Percentiles rank a stretch among this genome's conserved stretches.
Conservation (phyloP, 2,797 vertebrate genomes). For the Tamandua tetradactyla region DNA sequence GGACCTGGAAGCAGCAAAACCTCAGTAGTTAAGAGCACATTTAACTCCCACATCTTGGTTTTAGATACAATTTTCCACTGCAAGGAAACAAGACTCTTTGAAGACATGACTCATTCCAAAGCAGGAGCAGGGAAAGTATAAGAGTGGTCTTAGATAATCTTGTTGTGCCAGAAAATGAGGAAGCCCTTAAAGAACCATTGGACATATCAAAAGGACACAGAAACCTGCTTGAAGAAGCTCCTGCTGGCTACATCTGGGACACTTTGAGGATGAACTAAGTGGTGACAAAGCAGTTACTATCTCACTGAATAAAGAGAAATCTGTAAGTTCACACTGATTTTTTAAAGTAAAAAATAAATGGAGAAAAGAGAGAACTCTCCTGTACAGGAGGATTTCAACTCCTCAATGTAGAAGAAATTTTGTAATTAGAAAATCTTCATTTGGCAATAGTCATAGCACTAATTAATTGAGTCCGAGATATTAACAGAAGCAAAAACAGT, state of each 20-base stretch:
- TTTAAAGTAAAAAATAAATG: not conserved
- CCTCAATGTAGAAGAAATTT: not conserved
- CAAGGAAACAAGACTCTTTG: not conserved
- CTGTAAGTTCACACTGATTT: not conserved
- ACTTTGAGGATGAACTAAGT: not conserved
- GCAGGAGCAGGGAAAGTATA: not conserved
- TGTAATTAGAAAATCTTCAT: not conserved
- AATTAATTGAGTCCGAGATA: not conserved
- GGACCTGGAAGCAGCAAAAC: not conserved
- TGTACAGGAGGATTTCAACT: conserved; percentile 22
- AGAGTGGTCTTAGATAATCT: not conserved
- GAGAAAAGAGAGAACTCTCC: not conserved
- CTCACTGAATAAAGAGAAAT: not conserved
- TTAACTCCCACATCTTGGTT: not conserved
- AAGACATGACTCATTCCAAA: not conserved
- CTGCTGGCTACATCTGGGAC: not conserved
- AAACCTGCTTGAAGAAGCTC: not conserved
- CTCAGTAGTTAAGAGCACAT: not conserved
- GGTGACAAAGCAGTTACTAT: not conserved
- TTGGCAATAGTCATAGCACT: not conserved
- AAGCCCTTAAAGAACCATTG: not conserved
- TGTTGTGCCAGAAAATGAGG: not conserved
- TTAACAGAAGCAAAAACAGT: not conserved
- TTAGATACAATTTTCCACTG: not conserved
- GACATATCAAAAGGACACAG: not conserved